Percentiles rank a stretch among this genome's conserved stretches.
Conservation (phyloP, 2,888 invertebrate genomes). For the Athrips mouffetella region DNA sequence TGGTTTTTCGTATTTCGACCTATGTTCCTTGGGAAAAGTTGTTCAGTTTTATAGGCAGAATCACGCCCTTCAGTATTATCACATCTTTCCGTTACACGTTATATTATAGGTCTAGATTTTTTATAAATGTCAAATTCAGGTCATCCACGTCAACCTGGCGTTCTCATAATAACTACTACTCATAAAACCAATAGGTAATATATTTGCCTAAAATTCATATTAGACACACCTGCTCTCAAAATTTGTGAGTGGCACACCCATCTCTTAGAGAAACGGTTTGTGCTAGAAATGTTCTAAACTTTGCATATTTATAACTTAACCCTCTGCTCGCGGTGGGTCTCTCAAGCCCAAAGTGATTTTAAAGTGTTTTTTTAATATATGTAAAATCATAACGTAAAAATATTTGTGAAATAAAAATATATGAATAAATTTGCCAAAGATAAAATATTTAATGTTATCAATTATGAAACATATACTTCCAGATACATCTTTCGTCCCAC, state of each 20-base stretch:
- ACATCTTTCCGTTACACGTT: too few relatives aligned
- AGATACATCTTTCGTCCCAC: too few relatives aligned
- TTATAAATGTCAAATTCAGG: neutral
- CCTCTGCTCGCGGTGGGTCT: constrained; percentile 19
- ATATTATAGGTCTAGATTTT: neutral
- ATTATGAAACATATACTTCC: too few relatives aligned
- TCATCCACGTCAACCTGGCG: constrained; percentile 11
- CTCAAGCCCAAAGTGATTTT: neutral
- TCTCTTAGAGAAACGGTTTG: constrained; percentile 59
- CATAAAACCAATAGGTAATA: constrained; percentile 26
- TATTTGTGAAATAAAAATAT: too few relatives aligned
- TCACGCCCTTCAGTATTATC: too few relatives aligned
- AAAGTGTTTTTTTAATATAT: too few relatives aligned
- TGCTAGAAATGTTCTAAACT: constrained; percentile 62
- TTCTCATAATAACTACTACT: constrained; percentile 26
- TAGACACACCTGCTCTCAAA: constrained; percentile 56
- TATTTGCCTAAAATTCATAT: constrained; percentile 61
- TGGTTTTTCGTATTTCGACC: too few relatives aligned
- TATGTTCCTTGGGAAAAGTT: too few relatives aligned
- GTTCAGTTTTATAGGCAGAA: too few relatives aligned
- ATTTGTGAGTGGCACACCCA: constrained; percentile 52
- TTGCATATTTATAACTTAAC: constrained; percentile 67
- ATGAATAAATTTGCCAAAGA: too few relatives aligned
- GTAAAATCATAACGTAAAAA: too few relatives aligned
- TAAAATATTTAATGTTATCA: too few relatives aligned